These are phyloP conservation scores for Anthoptus insignis DNA, from an alignment of 2,888 invertebrate genomes.

Conservation along the genomic window DNA sequence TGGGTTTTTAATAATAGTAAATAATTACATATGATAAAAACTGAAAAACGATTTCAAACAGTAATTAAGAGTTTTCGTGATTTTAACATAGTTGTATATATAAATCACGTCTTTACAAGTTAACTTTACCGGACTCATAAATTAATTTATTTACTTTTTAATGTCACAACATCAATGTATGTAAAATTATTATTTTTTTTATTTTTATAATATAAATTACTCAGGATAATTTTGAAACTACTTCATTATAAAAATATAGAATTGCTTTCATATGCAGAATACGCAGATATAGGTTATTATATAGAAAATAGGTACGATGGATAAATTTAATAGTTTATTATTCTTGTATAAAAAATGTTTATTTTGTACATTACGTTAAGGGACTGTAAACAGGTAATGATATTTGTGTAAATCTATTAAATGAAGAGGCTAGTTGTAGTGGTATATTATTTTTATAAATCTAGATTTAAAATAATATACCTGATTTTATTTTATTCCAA, in stretches of 20 bases:
- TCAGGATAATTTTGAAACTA: too few relatives aligned
- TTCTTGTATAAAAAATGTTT: too few relatives aligned
- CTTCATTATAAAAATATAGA: too few relatives aligned
- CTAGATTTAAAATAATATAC: not conserved
- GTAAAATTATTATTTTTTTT: too few relatives aligned
- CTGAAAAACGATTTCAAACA: not conserved
- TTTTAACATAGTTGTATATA: conserved; percentile 1
- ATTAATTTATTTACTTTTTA: not conserved
- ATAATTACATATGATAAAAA: not conserved
- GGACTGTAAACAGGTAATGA: not conserved
- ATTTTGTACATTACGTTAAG: not conserved
- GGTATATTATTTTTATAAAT: conserved; percentile 2
- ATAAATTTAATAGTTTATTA: too few relatives aligned
- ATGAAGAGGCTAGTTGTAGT: not conserved
- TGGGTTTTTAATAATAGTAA: not conserved
- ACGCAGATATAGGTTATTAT: too few relatives aligned
- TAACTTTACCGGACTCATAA: too few relatives aligned
- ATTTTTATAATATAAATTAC: too few relatives aligned
- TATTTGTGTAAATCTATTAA: not conserved
- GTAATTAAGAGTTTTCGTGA: not conserved
- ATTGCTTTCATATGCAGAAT: too few relatives aligned
- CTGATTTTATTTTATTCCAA: too few relatives aligned
- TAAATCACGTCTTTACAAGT: not conserved
- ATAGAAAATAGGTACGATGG: too few relatives aligned
- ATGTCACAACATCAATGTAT: too few relatives aligned